Evolutionary conservation across 2,888 invertebrate species (phyloP).

Genomic region (Rhagophthalmus giganteus): DNA sequence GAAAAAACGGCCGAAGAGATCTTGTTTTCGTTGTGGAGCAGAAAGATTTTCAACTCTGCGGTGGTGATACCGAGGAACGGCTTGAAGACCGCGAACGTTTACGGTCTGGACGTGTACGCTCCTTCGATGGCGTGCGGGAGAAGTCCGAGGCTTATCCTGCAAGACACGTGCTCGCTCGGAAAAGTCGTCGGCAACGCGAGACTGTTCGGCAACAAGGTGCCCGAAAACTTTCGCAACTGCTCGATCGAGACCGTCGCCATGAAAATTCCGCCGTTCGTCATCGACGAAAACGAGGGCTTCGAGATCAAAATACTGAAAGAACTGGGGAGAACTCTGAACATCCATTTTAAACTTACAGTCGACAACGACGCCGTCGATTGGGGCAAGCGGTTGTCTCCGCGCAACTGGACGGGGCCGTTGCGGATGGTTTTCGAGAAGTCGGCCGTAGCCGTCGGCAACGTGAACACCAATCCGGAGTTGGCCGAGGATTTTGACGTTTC

Average conservation of each 20-base stretch:
- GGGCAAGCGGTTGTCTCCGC: slow-evolving; percentile 55
- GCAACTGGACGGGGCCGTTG: slow-evolving; percentile 60
- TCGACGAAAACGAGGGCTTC: slow-evolving; percentile 34
- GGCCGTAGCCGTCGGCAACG: slow-evolving; percentile 62
- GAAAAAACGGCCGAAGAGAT: slow-evolving; percentile 16
- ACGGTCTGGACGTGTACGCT: slow-evolving; percentile 24
- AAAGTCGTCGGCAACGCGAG: slow-evolving; percentile 4
- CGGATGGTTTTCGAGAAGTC: slow-evolving; percentile 52
- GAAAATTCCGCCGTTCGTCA: slow-evolving; percentile 40
- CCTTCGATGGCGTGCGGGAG: slow-evolving; percentile 20
- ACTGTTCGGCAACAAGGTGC: slow-evolving; percentile 21
- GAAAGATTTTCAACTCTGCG: slow-evolving; percentile 27
- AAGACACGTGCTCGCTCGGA: slow-evolving; percentile 30
- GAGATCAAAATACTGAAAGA: slow-evolving; percentile 36
- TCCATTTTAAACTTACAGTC: slow-evolving; percentile 43
- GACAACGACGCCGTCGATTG: slow-evolving; percentile 54
- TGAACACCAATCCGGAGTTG: slow-evolving; percentile 63
- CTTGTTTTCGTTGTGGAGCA: slow-evolving; percentile 24
- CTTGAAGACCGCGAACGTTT: slow-evolving; percentile 25
- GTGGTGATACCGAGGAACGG: slow-evolving; percentile 25
- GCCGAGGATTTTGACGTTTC: slow-evolving; percentile 62
- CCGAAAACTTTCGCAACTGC: slow-evolving; percentile 32
- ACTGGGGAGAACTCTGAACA: slow-evolving; percentile 33
- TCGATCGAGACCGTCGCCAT: slow-evolving; percentile 32
- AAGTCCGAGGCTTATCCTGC: slow-evolving; percentile 12